A percentile compares a stretch with the other conserved stretches of the same genome.
Conservation (phyloP, 2,113 vertebrate genomes). For the Spea multiplicata region DNA sequence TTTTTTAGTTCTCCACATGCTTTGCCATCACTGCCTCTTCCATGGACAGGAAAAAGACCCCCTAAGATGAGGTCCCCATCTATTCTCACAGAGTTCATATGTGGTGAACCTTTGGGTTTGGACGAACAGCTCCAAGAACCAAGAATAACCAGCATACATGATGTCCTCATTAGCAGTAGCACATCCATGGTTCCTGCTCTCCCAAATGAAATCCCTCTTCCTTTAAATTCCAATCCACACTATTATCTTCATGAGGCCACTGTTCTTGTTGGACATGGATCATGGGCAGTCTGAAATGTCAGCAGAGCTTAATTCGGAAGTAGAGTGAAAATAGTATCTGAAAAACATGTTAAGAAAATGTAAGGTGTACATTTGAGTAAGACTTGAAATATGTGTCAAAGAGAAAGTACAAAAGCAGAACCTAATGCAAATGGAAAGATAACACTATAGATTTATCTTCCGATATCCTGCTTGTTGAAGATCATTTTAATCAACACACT, state of each 20-base stretch:
- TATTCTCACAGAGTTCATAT: slow-evolving; percentile 94
- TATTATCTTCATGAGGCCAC: slow-evolving; percentile 4
- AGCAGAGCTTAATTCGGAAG: neutral
- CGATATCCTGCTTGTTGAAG: neutral
- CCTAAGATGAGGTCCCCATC: slow-evolving; percentile 95
- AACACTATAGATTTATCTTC: neutral
- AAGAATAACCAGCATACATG: slow-evolving; percentile 13
- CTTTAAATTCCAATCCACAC: slow-evolving; percentile 8
- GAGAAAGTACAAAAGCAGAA: no score
- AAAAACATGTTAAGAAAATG: neutral
- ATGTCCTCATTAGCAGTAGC: neutral
- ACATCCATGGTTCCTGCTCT: slow-evolving; percentile 29
- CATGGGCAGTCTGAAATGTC: neutral
- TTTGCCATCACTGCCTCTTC: slow-evolving; percentile 82
- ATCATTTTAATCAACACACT: no score
- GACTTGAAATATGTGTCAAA: no score
- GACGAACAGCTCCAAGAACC: slow-evolving; percentile 55
- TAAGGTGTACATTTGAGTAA: no score
- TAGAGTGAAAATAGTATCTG: neutral
- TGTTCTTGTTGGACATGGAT: neutral
- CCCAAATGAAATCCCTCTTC: neutral
- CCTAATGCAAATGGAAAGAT: no score
- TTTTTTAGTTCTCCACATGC: slow-evolving; percentile 95
- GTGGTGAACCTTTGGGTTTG: slow-evolving; percentile 84
- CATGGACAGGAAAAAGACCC: slow-evolving; percentile 90